A percentile compares a stretch with the other conserved stretches of the same genome.
These are phyloP conservation scores for Lepidonotus clava DNA, from an alignment of 2,888 invertebrate genomes.

Conservation along the genomic window DNA sequence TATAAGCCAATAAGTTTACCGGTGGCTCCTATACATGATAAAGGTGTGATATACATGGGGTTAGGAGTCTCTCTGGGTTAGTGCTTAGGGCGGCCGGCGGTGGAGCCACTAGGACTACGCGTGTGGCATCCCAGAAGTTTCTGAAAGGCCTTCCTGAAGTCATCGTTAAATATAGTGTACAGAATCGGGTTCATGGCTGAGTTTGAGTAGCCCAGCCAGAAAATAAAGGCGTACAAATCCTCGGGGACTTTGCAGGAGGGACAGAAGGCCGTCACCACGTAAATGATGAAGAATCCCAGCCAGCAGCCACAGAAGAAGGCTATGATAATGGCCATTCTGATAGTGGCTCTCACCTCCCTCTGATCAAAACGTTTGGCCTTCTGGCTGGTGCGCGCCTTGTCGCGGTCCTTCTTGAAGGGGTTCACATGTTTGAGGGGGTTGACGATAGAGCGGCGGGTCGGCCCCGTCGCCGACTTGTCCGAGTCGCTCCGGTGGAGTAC, in stretches of 20 bases:
- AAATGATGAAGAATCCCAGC: slow-evolving; percentile 80
- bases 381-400: slow-evolving; percentile 53
- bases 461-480: not conserved
- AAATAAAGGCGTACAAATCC: slow-evolving; percentile 76
- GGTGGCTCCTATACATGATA: no score
- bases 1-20: no score
- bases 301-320: slow-evolving; percentile 80
- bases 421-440: slow-evolving; percentile 40
- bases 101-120: not conserved
- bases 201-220: slow-evolving; percentile 80
- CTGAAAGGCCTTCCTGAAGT: slow-evolving; percentile 79
- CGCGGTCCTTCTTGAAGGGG: slow-evolving; percentile 53
- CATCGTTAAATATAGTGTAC: slow-evolving; percentile 80
- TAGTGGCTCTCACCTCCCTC: slow-evolving; percentile 79
- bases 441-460: not conserved
- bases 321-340: slow-evolving; percentile 80
- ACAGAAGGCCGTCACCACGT: slow-evolving; percentile 77
- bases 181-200: slow-evolving; percentile 79
- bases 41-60: no score
- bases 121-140: slow-evolving; percentile 67
- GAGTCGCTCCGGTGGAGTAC: not conserved
- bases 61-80: no score
- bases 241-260: slow-evolving; percentile 69
- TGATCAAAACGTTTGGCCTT: slow-evolving; percentile 67
- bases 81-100: not conserved